Evolutionary conservation across 2,888 invertebrate species (phyloP).

Genomic region (Eupithecia insigniata): DNA sequence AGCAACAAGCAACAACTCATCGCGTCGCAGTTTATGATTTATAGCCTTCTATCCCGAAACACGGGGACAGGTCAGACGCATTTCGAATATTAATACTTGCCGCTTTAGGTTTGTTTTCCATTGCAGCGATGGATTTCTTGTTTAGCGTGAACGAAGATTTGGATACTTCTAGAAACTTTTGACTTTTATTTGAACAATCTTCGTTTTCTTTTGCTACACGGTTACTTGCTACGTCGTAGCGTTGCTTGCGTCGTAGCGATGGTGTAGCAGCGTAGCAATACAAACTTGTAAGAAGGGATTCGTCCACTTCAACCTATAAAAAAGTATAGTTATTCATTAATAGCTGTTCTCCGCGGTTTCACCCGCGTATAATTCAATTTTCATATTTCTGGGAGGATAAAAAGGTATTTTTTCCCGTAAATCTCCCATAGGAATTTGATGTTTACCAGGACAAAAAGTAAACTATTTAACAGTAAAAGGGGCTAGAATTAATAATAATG

Average conservation of each 20-base stretch:
- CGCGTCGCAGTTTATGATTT: slow-evolving; percentile 22
- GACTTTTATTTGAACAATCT: not conserved
- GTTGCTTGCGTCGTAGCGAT: not conserved
- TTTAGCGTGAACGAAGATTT: not conserved
- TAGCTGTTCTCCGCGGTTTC: too few species aligned
- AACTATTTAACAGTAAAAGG: too few species aligned
- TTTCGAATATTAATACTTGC: slow-evolving; percentile 45
- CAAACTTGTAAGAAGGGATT: not conserved
- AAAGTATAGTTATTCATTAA: too few species aligned
- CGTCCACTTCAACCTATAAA: too few species aligned
- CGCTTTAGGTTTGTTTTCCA: slow-evolving; percentile 11
- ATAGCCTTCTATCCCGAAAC: slow-evolving; percentile 33
- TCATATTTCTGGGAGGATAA: too few species aligned
- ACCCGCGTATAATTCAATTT: too few species aligned
- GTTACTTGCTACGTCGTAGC: not conserved
- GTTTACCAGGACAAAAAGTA: too few species aligned
- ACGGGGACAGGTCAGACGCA: slow-evolving; percentile 43
- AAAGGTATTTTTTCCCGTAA: too few species aligned
- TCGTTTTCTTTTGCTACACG: not conserved
- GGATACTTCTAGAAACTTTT: not conserved
- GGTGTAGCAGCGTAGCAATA: not conserved
- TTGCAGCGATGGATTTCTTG: not conserved
- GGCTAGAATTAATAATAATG: too few species aligned
- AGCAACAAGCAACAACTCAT: slow-evolving; percentile 25
- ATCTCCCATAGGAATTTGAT: too few species aligned